Percentiles rank a stretch among this genome's conserved stretches.
These are phyloP conservation scores for Nasua narica DNA, from an alignment of 2,797 vertebrate genomes.

Conservation along the genomic window DNA sequence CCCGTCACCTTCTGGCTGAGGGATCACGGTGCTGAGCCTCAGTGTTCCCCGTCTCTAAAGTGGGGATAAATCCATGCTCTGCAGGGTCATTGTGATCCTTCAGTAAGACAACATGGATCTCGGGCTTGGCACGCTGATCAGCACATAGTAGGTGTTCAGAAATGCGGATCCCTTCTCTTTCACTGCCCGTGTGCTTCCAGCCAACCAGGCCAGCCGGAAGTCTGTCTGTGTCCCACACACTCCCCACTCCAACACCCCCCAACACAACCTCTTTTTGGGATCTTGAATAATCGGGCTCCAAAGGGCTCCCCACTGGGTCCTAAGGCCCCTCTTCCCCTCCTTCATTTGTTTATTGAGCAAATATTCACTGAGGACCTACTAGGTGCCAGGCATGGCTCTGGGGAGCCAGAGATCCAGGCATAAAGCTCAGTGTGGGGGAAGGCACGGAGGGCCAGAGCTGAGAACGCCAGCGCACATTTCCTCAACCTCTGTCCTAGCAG, in stretches of 20 bases:
- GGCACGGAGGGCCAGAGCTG: accelerated
- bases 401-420: neutral
- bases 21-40: neutral
- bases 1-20: neutral
- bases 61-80: neutral
- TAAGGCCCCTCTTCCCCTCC: neutral
- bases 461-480: accelerated
- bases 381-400: neutral
- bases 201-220: neutral
- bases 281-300: neutral
- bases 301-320: neutral
- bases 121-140: accelerated
- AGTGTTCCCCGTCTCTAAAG: neutral
- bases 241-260: neutral
- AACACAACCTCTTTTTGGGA: neutral
- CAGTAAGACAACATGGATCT: neutral
- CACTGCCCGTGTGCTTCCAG: neutral
- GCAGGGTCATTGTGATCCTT: neutral
- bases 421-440: accelerated
- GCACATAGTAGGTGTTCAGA: neutral
- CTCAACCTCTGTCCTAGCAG: neutral
- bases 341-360: neutral
- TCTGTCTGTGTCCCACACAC: accelerated
- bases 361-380: neutral
- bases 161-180: neutral